Evolutionary conservation across 2,113 vertebrate genomes (phyloP), one percentile per base, ranked within the genome.

Genomic region (Lepidothrix coronata): DNA sequence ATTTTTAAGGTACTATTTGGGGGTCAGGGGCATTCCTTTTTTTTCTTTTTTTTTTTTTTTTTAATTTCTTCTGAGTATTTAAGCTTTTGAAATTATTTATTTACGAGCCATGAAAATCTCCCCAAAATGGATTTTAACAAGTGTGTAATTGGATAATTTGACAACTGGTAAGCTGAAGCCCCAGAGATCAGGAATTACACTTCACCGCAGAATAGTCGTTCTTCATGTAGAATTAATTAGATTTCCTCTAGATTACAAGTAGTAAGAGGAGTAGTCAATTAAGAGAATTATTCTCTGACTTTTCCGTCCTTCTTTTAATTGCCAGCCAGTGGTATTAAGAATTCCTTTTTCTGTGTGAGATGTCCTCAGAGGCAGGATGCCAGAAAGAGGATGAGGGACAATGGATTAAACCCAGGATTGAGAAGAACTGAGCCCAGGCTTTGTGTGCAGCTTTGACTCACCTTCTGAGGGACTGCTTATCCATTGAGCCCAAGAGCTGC

Each of bases 201-300:
- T 95, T 96, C 51, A 33, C 84, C 72, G 55, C 91, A 95, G 89
- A 91, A 91, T 81, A 80, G 63, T 68, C 13, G 2, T 85, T 90
- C 87, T 93, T 96, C 94, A 74, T 95, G 95, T 95, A 94, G 89
- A 95, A 94, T 96, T 97, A 92, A 82, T 97, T 96, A 95, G 81
- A 95, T 97, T 96, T 95, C 86, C 92, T 93, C 75, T 94, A 96
- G 95, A 97, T 97, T 94, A 80, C 81, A 46, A 54, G 94, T 13
- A 46, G 65, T 73, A 81, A 85, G 67, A 92, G 85, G 62, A 96
- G 91, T 58, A 80, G 79, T 88, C 95, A 92, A 83, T 93, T 92
- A 95, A 84, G 58, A 88, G 90, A 96, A 92, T 97, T 95, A 95
- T 89, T 81, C 87, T 84, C 61, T 91, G 90, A 71, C 48, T 94